Conservation (phyloP, 2,113 vertebrate genomes). For the Odocoileus hemionus region DNA sequence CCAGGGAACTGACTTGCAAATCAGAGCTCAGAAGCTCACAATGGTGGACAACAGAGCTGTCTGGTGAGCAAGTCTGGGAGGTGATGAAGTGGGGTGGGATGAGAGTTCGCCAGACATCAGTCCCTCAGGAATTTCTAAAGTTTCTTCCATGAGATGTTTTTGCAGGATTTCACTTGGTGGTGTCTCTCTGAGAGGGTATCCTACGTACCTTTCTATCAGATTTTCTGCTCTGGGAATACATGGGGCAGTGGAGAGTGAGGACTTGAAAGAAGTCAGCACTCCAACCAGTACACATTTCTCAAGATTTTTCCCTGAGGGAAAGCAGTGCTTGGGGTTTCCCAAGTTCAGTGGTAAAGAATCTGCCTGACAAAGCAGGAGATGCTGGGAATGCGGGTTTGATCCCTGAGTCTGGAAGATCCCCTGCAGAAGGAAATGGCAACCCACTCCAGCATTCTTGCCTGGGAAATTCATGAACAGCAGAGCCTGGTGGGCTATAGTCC, state of each 20-base stretch:
- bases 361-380: neutral
- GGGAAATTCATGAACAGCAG: neutral
- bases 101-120: neutral
- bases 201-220: neutral
- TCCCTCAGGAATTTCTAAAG: neutral
- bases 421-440: neutral
- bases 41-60: neutral
- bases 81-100: neutral
- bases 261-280: neutral
- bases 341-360: neutral
- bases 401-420: neutral
- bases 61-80: neutral
- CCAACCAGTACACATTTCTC: neutral
- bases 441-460: neutral
- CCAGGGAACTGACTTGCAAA: constrained; percentile 22
- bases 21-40: constrained; percentile 21
- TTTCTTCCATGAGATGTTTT: neutral
- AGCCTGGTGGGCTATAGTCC: neutral
- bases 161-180: neutral
- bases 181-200: neutral
- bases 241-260: neutral
- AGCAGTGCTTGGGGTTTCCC: neutral
- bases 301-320: neutral
- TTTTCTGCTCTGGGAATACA: neutral
- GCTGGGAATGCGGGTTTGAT: neutral